Evolutionary conservation across 2,797 vertebrate genomes (phyloP).

Genomic region (Lutjanus argentimaculatus): DNA sequence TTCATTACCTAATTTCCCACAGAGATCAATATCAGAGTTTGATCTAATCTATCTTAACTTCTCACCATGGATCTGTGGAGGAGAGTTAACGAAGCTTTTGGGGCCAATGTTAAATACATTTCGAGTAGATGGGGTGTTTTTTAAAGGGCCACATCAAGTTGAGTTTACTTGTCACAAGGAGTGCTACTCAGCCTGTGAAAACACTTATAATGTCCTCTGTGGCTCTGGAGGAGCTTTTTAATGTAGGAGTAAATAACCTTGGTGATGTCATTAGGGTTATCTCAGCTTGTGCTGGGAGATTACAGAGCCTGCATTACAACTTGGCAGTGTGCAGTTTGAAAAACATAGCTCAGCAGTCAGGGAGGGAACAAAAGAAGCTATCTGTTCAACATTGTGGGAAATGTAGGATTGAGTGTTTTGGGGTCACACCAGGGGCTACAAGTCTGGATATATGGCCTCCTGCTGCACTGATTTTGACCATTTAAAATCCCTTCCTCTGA

Average conservation of each 20-base stretch:
- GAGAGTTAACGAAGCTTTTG: constrained; percentile 21
- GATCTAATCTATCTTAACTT: constrained; percentile 34
- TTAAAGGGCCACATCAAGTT: constrained; percentile 1
- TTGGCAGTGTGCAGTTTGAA: neutral
- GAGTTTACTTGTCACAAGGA: neutral
- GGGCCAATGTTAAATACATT: constrained; percentile 16
- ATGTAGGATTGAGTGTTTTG: neutral
- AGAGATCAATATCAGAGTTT: constrained; percentile 48
- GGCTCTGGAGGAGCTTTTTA: neutral
- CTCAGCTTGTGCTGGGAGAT: neutral
- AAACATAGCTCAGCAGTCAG: neutral
- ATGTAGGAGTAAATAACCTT: neutral
- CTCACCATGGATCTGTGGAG: constrained; percentile 9
- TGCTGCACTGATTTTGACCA: neutral
- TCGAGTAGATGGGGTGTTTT: neutral
- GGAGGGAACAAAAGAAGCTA: neutral
- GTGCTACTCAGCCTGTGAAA: neutral
- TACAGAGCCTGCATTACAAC: constrained; percentile 1
- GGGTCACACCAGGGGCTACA: neutral
- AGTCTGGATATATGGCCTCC: neutral
- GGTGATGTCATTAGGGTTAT: neutral
- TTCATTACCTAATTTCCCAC: constrained; percentile 46
- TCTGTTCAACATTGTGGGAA: neutral
- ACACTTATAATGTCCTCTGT: neutral
- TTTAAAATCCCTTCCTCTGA: neutral